phyloP scores from a whole-genome alignment of 2,113 vertebrate species.

The Pygoscelis antarcticus region DNA sequence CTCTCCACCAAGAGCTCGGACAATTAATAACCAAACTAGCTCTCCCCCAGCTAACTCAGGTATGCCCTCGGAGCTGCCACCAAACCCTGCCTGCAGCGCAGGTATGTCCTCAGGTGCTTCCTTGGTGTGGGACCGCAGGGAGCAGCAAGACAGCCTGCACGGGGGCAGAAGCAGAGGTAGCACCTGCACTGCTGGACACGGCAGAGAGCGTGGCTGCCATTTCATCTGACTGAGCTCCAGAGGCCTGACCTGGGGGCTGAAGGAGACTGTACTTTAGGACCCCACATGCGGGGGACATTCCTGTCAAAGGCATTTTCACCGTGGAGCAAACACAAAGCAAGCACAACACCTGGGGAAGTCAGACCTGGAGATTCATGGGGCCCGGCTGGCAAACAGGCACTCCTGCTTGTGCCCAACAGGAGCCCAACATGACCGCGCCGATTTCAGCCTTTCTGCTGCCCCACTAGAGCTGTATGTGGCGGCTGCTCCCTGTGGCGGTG shows the following conservation, averaged over 20 bases:
- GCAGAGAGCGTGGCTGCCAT: not conserved
- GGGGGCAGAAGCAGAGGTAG: not conserved
- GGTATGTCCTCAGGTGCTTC: not conserved
- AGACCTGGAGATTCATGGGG: not conserved
- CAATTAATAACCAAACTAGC: too few species aligned
- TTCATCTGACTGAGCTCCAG: not conserved
- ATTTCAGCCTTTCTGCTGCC: not conserved
- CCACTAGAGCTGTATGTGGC: accelerated
- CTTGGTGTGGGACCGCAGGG: accelerated
- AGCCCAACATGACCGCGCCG: accelerated
- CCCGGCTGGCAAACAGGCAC: accelerated
- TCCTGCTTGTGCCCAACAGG: not conserved
- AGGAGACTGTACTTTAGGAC: not conserved
- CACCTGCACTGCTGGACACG: not conserved
- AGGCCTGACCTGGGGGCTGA: not conserved
- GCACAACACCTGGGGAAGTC: not conserved
- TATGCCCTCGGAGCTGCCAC: not conserved
- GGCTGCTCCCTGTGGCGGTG: accelerated
- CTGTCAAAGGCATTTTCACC: not conserved
- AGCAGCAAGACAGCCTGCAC: not conserved
- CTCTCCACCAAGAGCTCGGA: not conserved
- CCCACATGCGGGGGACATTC: accelerated
- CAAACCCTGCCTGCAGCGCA: not conserved
- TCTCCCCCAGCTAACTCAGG: not conserved
- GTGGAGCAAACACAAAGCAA: accelerated